These are phyloP conservation scores for Sebastolobus altivelis DNA, from an alignment of 2,797 vertebrate genomes.

Conservation along the genomic window DNA sequence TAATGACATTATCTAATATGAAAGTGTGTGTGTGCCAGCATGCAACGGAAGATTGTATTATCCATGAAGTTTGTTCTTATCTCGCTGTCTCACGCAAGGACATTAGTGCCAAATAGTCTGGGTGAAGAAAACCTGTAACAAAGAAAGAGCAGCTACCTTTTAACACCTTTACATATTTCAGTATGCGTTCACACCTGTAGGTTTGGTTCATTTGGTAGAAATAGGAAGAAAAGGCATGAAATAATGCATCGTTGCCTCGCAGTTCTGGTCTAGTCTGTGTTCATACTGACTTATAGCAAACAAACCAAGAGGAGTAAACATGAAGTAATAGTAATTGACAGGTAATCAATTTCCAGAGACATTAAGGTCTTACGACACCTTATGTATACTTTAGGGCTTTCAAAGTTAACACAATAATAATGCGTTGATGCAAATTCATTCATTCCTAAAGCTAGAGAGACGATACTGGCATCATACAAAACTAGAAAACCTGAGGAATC, in stretches of 20 bases:
- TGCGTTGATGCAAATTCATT: no score
- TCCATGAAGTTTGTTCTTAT: conserved; percentile 16
- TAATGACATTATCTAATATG: conserved; percentile 43
- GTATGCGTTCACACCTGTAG: neutral
- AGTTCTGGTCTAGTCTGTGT: neutral
- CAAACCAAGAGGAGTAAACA: neutral
- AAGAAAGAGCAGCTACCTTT: conserved; percentile 4
- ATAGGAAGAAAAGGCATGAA: neutral
- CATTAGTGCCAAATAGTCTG: neutral
- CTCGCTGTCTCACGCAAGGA: conserved; percentile 8
- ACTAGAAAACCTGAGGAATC: no score
- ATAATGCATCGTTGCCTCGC: neutral
- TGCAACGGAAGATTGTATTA: conserved; percentile 2
- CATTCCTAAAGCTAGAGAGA: no score
- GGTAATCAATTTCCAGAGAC: neutral
- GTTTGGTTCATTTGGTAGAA: neutral
- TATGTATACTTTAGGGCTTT: neutral
- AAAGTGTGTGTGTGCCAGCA: neutral
- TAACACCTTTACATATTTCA: neutral
- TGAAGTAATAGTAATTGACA: neutral
- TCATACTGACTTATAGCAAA: neutral
- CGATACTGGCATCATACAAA: no score
- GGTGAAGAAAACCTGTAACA: neutral
- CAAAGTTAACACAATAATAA: neutral
- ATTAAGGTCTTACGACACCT: neutral